Evolutionary conservation across 2,113 vertebrate species (phyloP).

Genomic region (Ammospiza caudacuta): DNA sequence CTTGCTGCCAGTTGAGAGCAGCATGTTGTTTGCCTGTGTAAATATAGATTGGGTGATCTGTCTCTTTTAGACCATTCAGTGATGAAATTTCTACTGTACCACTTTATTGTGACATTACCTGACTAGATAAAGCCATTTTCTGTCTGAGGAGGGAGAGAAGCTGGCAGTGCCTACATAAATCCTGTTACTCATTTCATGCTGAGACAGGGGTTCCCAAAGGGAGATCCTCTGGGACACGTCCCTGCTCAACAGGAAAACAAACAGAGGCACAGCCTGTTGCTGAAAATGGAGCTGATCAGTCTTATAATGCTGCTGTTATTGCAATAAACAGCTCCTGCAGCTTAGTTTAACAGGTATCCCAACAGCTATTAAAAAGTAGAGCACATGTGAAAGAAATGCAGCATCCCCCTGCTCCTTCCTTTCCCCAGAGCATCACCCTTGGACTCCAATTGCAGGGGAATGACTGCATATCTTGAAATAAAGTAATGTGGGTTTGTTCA

Average conservation of each 20-base stretch:
- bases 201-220: conserved; percentile 77
- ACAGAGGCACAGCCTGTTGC: conserved; percentile 46
- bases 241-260: conserved; percentile 63
- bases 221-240: conserved; percentile 64
- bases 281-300: conserved; percentile 66
- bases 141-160: conserved; percentile 52
- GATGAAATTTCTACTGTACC: conserved; percentile 61
- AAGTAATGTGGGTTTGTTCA: neutral
- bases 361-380: conserved; percentile 49
- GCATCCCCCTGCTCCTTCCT: neutral
- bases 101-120: conserved; percentile 62
- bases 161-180: conserved; percentile 63
- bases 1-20: neutral
- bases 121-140: conserved; percentile 67
- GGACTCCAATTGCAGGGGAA: neutral
- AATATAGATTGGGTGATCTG: conserved; percentile 46
- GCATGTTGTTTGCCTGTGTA: neutral
- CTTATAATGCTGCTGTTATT: conserved; percentile 62
- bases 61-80: conserved; percentile 56
- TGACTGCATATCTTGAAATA: neutral
- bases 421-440: neutral
- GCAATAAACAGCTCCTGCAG: conserved; percentile 47
- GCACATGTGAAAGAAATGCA: neutral
- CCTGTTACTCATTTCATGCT: conserved; percentile 55
- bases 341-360: conserved; percentile 36